Evolutionary conservation across 1,140 invertebrate genomes (phyloP).

Genomic region (Drosophila murphyi): DNA sequence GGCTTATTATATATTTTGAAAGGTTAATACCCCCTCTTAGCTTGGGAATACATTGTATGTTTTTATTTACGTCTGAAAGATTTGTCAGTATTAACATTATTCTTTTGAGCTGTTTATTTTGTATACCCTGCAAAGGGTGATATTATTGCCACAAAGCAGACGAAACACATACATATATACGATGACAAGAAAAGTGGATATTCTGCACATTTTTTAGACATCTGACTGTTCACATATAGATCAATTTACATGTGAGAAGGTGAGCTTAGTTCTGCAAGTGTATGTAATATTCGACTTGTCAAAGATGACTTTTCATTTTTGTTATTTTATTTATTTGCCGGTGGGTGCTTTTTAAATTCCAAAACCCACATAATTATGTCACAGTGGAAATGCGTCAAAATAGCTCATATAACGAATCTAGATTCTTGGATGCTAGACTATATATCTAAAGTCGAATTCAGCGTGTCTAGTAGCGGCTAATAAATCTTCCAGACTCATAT

Average conservation of each 20-base stretch:
- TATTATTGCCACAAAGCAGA: background rate
- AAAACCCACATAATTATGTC: slow-evolving; percentile 58
- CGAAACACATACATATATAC: too few species aligned
- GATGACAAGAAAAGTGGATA: too few species aligned
- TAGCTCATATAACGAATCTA: slow-evolving; percentile 10
- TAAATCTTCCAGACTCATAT: slow-evolving; percentile 63
- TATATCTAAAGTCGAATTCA: slow-evolving; percentile 19
- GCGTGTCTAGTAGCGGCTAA: slow-evolving; percentile 71
- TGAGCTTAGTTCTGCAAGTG: background rate
- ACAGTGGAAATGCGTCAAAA: slow-evolving; percentile 36
- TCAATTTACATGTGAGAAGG: background rate
- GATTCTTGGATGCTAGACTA: slow-evolving; percentile 13
- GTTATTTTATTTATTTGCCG: slow-evolving; percentile 33
- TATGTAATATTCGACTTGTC: too few species aligned
- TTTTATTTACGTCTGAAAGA: slow-evolving; percentile 67
- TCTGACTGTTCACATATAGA: too few species aligned
- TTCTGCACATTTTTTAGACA: too few species aligned
- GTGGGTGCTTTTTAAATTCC: slow-evolving; percentile 51
- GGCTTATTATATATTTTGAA: slow-evolving; percentile 39
- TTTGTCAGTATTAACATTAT: slow-evolving; percentile 57
- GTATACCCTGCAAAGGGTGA: background rate
- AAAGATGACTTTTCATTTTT: slow-evolving; percentile 10
- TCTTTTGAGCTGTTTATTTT: slow-evolving; percentile 35
- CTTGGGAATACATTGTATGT: slow-evolving; percentile 41
- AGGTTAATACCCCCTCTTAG: slow-evolving; percentile 61